Conservation (phyloP, 2,888 invertebrate genomes). For the Trichopria drosophilae region DNA sequence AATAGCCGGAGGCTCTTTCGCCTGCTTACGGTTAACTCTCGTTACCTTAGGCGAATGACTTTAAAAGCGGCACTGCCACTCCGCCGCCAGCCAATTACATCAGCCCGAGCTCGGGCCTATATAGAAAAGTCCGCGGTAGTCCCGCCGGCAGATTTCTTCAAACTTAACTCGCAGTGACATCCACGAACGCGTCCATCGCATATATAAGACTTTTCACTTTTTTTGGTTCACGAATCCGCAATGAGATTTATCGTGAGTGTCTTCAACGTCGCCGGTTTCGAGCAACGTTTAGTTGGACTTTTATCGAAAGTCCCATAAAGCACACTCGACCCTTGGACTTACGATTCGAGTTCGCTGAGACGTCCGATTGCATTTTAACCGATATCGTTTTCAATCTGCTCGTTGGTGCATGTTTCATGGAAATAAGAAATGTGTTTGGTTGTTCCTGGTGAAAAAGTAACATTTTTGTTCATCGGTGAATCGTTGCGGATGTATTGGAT, state of each 20-base stretch:
- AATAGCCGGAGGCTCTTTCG: slow-evolving; percentile 36
- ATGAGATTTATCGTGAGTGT: slow-evolving; percentile 50
- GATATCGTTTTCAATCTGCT: too few relatives aligned
- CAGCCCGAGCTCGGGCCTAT: slow-evolving; percentile 43
- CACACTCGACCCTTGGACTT: too few relatives aligned
- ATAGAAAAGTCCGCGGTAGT: slow-evolving; percentile 49
- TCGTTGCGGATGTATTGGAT: too few relatives aligned
- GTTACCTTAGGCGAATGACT: slow-evolving; percentile 49
- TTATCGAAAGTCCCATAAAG: too few relatives aligned
- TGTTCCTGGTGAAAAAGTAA: too few relatives aligned
- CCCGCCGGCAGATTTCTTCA: slow-evolving; percentile 48
- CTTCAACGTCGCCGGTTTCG: slow-evolving; percentile 4
- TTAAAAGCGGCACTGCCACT: slow-evolving; percentile 49
- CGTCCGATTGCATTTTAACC: too few relatives aligned
- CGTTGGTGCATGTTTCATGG: too few relatives aligned
- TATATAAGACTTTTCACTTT: slow-evolving; percentile 25
- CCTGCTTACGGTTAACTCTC: slow-evolving; percentile 41
- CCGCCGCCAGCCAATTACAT: slow-evolving; percentile 48
- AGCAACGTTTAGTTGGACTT: too few relatives aligned
- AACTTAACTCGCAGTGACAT: slow-evolving; percentile 45
- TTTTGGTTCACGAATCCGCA: slow-evolving; percentile 29
- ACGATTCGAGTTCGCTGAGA: too few relatives aligned
- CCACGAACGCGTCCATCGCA: slow-evolving; percentile 28
- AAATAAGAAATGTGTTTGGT: too few relatives aligned
- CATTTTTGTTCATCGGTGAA: too few relatives aligned